Base-by-base conservation (phyloP, 2,797 vertebrate genomes). In the Gambusia yucatana region DNA sequence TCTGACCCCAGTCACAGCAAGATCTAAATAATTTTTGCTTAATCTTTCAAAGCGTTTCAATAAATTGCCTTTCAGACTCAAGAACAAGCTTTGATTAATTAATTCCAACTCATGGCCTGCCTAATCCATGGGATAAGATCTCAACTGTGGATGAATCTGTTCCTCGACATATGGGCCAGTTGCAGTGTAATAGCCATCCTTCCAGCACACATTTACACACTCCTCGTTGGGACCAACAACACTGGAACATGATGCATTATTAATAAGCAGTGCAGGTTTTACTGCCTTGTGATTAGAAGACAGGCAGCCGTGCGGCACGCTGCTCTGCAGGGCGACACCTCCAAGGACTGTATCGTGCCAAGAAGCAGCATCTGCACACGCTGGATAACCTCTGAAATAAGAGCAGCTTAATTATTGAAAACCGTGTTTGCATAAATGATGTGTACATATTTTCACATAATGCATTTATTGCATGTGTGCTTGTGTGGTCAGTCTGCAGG, bases 251-350 rank as follows among this genome's bases (percentile, higher is more conserved):
- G 69, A 89, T 94, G 88, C 87, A 94, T 94, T 93, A 93, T 93
- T 93, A 81, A 94, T 87, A 63, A 91, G 88, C 87, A 77, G 89
- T 83, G 91, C 88, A 85, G 85, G 83, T 86, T 90, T 91, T 89
- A 81, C 86, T 76, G 65, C 82, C 80, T 67, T 67, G 69, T 73
- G 87, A 77, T 78, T 63, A 83, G 82, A 80, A 82, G 84, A 76
- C 81, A 70, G 76, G 74, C 77, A 73, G 30, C 39, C 43, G 10
- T 82, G 1, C 6, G 77, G 50, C 78, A 78, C 25, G 76, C 75
- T 77, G 67, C 82, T 20, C 74, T 80, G 48, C 39, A n/a, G 75
- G 50, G 46, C 67, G 20, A 70, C 47, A 84, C 84, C 80, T 81
- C n/a, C 0, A 84, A 84, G 71, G 85, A 44, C 57, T 81, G 41